Conservation (phyloP, 2,113 vertebrate genomes). For the Microtus richardsoni region DNA sequence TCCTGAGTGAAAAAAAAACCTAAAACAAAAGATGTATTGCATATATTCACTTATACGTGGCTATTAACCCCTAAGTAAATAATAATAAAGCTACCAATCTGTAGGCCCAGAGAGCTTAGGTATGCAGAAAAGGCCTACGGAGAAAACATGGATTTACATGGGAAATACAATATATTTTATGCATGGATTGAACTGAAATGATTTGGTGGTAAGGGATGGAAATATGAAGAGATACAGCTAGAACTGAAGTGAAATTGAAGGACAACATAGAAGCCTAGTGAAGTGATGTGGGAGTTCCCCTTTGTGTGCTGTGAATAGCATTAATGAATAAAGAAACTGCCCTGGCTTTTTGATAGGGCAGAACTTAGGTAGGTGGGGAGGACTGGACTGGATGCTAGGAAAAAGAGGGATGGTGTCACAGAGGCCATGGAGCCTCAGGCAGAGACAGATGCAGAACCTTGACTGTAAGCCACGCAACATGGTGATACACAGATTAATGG, state of each 20-base stretch:
- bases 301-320: no score
- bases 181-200: neutral
- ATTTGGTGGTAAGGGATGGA: neutral
- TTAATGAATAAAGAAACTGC: no score
- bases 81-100: neutral
- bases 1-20: neutral
- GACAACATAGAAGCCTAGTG: neutral
- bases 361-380: no score
- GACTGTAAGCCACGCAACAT: no score
- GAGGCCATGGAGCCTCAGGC: no score
- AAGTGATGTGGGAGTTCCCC: no score
- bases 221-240: neutral
- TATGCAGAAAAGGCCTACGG: neutral
- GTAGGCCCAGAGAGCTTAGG: neutral
- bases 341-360: no score
- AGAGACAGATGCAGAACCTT: no score
- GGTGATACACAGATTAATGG: no score
- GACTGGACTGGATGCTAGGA: fast-evolving
- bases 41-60: neutral
- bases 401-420: no score
- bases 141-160: neutral
- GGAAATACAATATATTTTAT: neutral
- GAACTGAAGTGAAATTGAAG: neutral
- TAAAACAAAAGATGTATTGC: neutral
- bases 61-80: neutral